phyloP scores from a whole-genome alignment of 2,797 vertebrate species.

The Heterohyrax brucei region DNA sequence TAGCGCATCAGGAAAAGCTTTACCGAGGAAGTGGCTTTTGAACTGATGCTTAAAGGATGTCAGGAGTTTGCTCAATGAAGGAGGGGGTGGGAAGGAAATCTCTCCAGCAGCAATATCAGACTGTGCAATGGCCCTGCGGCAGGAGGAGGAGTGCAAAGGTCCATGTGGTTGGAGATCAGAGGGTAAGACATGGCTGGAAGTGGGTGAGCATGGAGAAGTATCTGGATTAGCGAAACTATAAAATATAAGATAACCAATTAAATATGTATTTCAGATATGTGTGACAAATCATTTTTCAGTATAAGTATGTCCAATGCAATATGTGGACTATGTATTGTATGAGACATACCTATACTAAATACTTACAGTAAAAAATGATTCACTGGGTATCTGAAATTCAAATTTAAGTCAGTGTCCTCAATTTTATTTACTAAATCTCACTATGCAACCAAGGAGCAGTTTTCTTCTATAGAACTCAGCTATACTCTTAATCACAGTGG shows the following conservation, averaged over 20 bases:
- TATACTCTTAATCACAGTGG: not conserved
- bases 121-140: not conserved
- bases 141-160: not conserved
- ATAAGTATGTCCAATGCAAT: not conserved
- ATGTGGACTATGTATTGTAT: not conserved
- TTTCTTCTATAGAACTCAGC: not conserved
- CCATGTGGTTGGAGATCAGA: not conserved
- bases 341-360: not conserved
- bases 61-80: not conserved
- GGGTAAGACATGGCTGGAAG: not conserved
- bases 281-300: not conserved
- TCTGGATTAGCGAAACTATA: not conserved
- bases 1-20: not conserved
- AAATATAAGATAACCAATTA: not conserved
- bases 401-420: not conserved
- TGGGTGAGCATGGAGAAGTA: not conserved
- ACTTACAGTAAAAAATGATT: not conserved
- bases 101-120: not conserved
- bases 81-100: not conserved
- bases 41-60: constrained; percentile 5
- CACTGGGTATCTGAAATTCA: not conserved
- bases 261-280: not conserved
- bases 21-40: not conserved
- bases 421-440: constrained; percentile 48
- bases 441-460: not conserved